These are phyloP conservation scores for Drosophila borealis DNA, from an alignment of 2,888 invertebrate species.

Conservation along the genomic window DNA sequence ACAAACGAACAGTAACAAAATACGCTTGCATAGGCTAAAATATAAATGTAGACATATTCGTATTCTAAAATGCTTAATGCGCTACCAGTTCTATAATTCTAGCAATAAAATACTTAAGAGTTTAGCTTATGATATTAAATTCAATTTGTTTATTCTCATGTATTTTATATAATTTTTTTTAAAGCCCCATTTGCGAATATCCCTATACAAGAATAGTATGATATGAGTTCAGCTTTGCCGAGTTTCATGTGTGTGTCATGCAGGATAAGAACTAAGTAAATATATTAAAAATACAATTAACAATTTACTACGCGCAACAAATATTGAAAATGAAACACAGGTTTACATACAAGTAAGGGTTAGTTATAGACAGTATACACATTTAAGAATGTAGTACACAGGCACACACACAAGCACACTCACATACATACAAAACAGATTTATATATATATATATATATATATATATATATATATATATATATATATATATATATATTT, in stretches of 20 bases:
- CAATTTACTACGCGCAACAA: conserved; percentile 60
- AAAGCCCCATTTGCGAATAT: conserved; percentile 23
- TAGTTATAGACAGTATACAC: conserved; percentile 54
- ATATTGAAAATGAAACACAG: conserved; percentile 48
- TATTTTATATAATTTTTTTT: neutral
- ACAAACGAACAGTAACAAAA: conserved; percentile 38
- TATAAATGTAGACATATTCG: conserved; percentile 36
- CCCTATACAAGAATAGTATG: conserved; percentile 22
- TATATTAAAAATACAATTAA: conserved; percentile 50
- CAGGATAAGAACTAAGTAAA: conserved; percentile 53
- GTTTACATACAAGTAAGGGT: conserved; percentile 53
- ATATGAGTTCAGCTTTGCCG: conserved; percentile 38
- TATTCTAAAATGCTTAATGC: conserved; percentile 43
- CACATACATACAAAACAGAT: conserved; percentile 10
- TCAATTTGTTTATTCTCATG: neutral
- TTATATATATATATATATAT: too few species aligned
- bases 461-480: too few species aligned
- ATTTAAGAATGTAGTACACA: conserved; percentile 36
- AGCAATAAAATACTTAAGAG: conserved; percentile 36
- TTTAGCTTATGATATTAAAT: conserved; percentile 26
- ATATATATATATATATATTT: too few species aligned
- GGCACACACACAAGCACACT: conserved; percentile 30
- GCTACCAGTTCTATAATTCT: conserved; percentile 31
- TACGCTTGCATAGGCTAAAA: conserved; percentile 43
- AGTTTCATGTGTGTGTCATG: conserved; percentile 49